Percentiles rank a stretch among this genome's conserved stretches.
These are phyloP conservation scores for Borostomias antarcticus DNA, from an alignment of 2,797 vertebrate genomes.

Conservation along the genomic window DNA sequence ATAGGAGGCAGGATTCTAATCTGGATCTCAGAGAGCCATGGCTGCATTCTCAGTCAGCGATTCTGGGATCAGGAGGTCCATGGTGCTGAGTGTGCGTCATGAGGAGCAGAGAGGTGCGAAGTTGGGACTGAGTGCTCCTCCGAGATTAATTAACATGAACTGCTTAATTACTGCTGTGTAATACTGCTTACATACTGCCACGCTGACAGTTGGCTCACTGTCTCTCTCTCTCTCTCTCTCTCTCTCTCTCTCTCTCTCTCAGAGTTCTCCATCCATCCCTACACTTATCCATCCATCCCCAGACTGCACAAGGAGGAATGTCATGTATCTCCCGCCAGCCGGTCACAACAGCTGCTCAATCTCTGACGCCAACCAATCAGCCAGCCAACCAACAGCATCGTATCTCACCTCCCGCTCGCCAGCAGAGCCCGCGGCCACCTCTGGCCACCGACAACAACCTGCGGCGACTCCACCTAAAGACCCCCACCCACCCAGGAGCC, in stretches of 20 bases:
- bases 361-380: conserved; percentile 22
- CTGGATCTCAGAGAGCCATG: no score
- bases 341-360: conserved; percentile 28
- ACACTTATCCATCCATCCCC: conserved; percentile 17
- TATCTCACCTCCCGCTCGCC: no score
- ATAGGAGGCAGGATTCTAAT: no score
- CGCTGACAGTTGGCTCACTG: neutral
- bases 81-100: no score
- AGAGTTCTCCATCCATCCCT: conserved; percentile 50
- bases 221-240: conserved; percentile 14
- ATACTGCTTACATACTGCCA: no score
- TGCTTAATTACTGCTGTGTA: conserved; percentile 39
- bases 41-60: no score
- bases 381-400: conserved; percentile 4
- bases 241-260: conserved; percentile 18
- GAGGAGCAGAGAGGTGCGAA: no score
- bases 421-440: no score
- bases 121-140: neutral
- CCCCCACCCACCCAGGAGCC: no score
- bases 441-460: no score
- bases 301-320: conserved; percentile 40
- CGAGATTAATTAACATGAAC: conserved; percentile 31
- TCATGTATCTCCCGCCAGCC: conserved; percentile 46
- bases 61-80: no score
- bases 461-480: no score